Conservation (phyloP, 2,888 invertebrate species). For the Eristalis intricaria region DNA sequence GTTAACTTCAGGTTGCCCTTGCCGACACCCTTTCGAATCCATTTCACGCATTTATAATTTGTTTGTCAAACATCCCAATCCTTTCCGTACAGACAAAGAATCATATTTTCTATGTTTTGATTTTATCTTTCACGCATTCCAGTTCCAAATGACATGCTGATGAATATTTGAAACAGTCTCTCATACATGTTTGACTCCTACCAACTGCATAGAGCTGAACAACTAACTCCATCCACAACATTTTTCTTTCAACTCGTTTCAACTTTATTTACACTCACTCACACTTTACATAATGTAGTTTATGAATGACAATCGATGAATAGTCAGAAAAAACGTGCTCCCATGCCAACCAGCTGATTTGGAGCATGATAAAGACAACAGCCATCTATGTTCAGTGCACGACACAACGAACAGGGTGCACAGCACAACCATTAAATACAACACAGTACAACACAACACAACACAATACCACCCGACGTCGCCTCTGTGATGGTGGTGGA, state of each 20-base stretch:
- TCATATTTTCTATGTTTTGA: too few relatives aligned
- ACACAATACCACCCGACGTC: slow-evolving; percentile 32
- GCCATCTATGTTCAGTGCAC: background rate
- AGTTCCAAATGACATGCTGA: too few relatives aligned
- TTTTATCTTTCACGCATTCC: too few relatives aligned
- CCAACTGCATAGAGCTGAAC: too few relatives aligned
- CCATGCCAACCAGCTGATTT: slow-evolving; percentile 15
- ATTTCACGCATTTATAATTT: too few relatives aligned
- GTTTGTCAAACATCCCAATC: too few relatives aligned
- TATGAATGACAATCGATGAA: slow-evolving; percentile 38
- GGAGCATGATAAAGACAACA: slow-evolving; percentile 28
- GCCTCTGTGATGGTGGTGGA: slow-evolving; percentile 10
- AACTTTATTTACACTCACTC: background rate
- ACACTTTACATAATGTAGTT: background rate
- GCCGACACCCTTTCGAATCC: too few relatives aligned
- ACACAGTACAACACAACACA: slow-evolving; percentile 7
- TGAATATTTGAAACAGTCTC: background rate
- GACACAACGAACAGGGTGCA: background rate
- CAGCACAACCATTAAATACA: slow-evolving; percentile 12
- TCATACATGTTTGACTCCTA: background rate
- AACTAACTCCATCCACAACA: background rate
- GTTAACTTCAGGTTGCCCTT: too few relatives aligned
- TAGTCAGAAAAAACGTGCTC: slow-evolving; percentile 38
- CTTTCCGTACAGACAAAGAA: too few relatives aligned
- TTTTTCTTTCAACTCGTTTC: background rate